Base-by-base conservation (phyloP, 2,797 vertebrate genomes). In the Microctenopoma steveboyesi region DNA sequence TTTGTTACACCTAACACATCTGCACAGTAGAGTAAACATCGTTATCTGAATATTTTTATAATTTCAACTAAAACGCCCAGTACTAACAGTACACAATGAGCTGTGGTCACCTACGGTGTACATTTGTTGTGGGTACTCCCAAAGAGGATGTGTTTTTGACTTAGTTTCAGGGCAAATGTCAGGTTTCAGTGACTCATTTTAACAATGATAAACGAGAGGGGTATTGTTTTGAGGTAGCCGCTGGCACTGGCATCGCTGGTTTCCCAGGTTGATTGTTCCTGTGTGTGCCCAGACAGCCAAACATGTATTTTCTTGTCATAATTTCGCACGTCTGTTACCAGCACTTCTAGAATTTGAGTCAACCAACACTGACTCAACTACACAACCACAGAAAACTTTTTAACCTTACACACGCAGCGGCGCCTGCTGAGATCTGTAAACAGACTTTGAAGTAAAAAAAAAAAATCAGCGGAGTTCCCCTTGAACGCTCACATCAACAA, bases 1-100 rank as follows among this genome's bases (percentile, higher is more conserved):
- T 14, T 76, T 73, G 70, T 60, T 39, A 39, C 11, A 39, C 37
- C 37, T 39, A 12, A 12, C 37, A 39, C 9, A 39, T 12, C 37
- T 12, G 37, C 37, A 39, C 11, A 12, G 37, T 39, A 39, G 37
- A 4, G 1, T 12, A 39, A 12, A 12, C 37, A 39, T 35, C 2
- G 9, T 7, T 35, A 35, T 8, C 2, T 35, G 7, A 35, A 35
- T 35, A 9, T 35, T 35, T 35, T 35, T 35, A 35, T 5, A 30
- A 35, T 35, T 35, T 35, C 9, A 35, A 10, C 37, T 39, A 12
- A 39, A 39, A 39, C 9, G 11, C 5, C 11, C 9, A 3, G 9
- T 39, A 39, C 10, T 39, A 22, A 18, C 10, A 13, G 22, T 4
- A 48, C 47, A 48, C 18, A 48, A 11, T 12, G 10, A 22, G 11